Conservation (phyloP, 2,113 vertebrate species). For the Rhineura floridana region DNA sequence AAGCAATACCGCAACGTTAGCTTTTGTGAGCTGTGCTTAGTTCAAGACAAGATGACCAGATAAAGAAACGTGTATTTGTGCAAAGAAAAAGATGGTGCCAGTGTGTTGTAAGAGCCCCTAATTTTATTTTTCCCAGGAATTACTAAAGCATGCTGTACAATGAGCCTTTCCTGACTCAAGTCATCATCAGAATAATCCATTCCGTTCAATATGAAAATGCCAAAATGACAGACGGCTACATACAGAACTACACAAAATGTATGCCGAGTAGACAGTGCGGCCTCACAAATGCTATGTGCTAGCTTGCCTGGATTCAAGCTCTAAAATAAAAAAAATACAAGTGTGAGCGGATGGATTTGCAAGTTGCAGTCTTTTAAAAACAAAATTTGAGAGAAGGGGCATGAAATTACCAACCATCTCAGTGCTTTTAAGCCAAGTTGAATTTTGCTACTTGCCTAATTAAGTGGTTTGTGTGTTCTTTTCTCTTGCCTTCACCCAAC, state of each 20-base stretch:
- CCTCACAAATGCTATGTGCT: background rate
- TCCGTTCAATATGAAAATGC: background rate
- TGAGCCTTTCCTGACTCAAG: background rate
- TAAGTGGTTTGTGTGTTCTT: background rate
- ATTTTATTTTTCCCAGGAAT: conserved; percentile 8
- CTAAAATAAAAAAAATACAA: background rate
- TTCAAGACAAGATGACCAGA: background rate
- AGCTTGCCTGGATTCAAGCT: background rate
- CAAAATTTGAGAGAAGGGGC: background rate
- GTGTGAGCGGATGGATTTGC: background rate
- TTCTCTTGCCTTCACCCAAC: background rate
- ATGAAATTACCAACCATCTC: background rate
- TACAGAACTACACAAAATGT: background rate
- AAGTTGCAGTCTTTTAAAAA: background rate
- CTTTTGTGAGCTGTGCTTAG: background rate
- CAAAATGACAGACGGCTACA: no score
- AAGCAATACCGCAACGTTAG: background rate
- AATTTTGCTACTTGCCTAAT: background rate
- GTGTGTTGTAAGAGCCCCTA: background rate
- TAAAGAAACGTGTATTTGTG: background rate
- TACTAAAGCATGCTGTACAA: background rate
- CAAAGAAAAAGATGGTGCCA: background rate
- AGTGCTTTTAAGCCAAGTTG: background rate
- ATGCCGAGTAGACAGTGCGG: background rate
- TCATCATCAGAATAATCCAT: background rate